These are phyloP conservation scores for Eriosoma lanigerum DNA, from an alignment of 1,140 invertebrate genomes.

Conservation along the genomic window DNA sequence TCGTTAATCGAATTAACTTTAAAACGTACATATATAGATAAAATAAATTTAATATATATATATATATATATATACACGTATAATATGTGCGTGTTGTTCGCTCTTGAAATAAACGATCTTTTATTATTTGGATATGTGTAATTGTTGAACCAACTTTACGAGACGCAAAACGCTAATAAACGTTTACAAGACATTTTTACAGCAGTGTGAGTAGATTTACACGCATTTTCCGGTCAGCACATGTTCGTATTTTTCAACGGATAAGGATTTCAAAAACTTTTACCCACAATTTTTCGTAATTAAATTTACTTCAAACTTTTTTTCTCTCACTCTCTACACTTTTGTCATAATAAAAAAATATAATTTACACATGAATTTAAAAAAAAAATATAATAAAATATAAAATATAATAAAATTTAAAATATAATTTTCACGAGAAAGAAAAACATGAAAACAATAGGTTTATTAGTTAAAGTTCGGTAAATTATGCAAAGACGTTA, in stretches of 20 bases:
- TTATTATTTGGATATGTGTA: background rate
- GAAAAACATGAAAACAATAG: too few species aligned
- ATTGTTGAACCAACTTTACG: background rate
- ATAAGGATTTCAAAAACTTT: background rate
- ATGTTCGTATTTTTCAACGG: background rate
- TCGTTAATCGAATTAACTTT: conserved; percentile 12
- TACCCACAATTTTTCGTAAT: background rate
- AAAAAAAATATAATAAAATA: too few species aligned
- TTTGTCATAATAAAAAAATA: too few species aligned
- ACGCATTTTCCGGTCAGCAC: background rate
- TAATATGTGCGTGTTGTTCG: background rate
- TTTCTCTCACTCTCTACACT: background rate
- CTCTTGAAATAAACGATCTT: background rate
- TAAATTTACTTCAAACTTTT: background rate
- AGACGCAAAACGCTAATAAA: background rate
- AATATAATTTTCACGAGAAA: too few species aligned
- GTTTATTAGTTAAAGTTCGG: too few species aligned
- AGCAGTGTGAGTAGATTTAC: background rate
- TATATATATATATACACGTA: too few species aligned
- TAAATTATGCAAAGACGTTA: too few species aligned
- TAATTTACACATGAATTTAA: too few species aligned
- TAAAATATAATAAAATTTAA: too few species aligned
- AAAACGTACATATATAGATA: background rate
- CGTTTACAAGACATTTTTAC: too few species aligned
- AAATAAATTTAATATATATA: background rate